Percentiles rank a stretch among this genome's conserved stretches.
Conservation (phyloP, 2,888 invertebrate genomes). For the Pyrocoelia pectoralis region DNA sequence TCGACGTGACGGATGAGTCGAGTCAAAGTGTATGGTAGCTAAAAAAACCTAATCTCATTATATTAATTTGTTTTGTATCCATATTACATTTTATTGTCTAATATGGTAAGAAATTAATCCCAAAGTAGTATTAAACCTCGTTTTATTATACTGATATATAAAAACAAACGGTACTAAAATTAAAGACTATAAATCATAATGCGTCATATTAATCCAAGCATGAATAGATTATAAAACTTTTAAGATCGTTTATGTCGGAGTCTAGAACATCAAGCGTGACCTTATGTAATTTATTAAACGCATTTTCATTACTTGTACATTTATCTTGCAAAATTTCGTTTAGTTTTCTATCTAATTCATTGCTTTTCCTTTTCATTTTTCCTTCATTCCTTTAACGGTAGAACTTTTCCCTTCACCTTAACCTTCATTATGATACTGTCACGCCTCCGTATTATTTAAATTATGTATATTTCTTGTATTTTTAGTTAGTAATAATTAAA, state of each 20-base stretch:
- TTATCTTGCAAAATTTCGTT: not conserved
- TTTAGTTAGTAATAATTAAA: too few species aligned
- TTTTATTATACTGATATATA: slow-evolving; percentile 4
- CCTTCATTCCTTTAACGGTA: too few species aligned
- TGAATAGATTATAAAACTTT: slow-evolving; percentile 14
- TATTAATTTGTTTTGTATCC: not conserved
- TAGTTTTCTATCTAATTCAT: not conserved
- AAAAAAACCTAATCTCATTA: too few species aligned
- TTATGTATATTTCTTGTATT: too few species aligned
- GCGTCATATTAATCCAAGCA: slow-evolving; percentile 10
- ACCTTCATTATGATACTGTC: too few species aligned
- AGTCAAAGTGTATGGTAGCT: too few species aligned
- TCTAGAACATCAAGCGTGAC: slow-evolving; percentile 2
- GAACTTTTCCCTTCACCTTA: too few species aligned
- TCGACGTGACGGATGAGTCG: too few species aligned
- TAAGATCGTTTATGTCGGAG: slow-evolving; percentile 11
- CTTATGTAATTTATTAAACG: slow-evolving; percentile 8
- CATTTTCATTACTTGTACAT: slow-evolving; percentile 1
- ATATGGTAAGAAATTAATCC: not conserved
- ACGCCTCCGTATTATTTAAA: too few species aligned
- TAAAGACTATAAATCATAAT: slow-evolving; percentile 7
- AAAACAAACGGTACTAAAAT: slow-evolving; percentile 13
- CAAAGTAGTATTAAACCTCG: not conserved
- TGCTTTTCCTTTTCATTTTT: too few species aligned
- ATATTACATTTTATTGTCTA: not conserved